Percentiles rank a stretch among this genome's conserved stretches.
These are phyloP conservation scores for Drosophila dives DNA, from an alignment of 2,888 invertebrate species.

Conservation along the genomic window DNA sequence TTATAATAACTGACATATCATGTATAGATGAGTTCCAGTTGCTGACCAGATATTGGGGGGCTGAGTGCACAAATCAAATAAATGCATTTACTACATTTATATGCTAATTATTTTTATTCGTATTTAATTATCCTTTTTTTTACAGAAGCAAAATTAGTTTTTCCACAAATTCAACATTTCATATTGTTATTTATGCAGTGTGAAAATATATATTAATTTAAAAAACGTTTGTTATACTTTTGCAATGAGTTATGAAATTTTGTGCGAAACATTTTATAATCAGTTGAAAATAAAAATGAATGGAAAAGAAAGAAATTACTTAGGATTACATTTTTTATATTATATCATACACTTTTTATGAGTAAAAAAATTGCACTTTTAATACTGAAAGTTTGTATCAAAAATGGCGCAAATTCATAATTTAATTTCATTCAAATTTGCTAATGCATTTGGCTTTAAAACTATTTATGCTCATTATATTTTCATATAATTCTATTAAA, in stretches of 20 bases:
- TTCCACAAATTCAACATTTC: constrained; percentile 11
- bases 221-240: not conserved
- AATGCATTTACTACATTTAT: constrained; percentile 59
- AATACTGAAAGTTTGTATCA: not conserved
- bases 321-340: no score
- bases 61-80: constrained; percentile 69
- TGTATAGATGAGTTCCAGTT: constrained; percentile 15
- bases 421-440: not conserved
- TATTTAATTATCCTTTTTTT: constrained; percentile 65
- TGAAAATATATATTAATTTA: constrained; percentile 19
- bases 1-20: constrained; percentile 46
- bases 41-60: constrained; percentile 46
- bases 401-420: not conserved
- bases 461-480: not conserved
- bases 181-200: constrained; percentile 8
- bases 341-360: no score
- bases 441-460: not conserved
- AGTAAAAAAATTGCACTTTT: no score
- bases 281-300: not conserved
- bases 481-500: not conserved
- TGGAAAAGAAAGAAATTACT: not conserved
- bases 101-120: constrained; percentile 72
- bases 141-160: not conserved
- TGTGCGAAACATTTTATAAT: not conserved
- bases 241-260: not conserved